Evolutionary conservation across 2,797 vertebrate genomes (phyloP), one percentile per base, ranked within the genome.

Genomic region (Scleropages formosus): DNA sequence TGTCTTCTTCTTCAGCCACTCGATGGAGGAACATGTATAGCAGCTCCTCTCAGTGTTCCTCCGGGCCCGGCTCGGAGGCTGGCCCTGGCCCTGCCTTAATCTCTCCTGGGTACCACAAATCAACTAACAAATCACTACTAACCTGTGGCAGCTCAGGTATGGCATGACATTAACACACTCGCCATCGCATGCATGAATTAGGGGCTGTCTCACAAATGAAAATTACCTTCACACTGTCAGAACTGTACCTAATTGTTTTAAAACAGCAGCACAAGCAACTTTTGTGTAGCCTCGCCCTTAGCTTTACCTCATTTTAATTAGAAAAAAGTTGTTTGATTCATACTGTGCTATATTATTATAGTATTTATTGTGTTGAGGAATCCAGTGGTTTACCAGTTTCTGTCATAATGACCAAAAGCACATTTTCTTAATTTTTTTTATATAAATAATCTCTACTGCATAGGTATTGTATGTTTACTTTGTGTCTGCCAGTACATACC

Each of bases 61-160:
- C 87, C 85, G 90, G 88, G 75, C 79, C 88, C 85, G 89, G 84
- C 75, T 83, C 89, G 78, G 95, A 96, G 79, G 81, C 91, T 84
- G 88, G 91, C 89, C 91, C 91, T 85, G 90, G 92, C 89, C 92
- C 93, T 80, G 92, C 94, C 86, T 88, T 93, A 90, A 93, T 93
- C 86, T 95, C 94, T 88, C 94, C 96, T 80, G 95, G 95, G 94
- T 95, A 95, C 92, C 93, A 95, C 93, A 97, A 96, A 96, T 95
- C 95, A 85, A 96, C 95, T 98, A 96, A 96, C 94, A 97, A 96
- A 96, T 89, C 94, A 88, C 92, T 98, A 97, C 94, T 97, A 97
- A 96, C 95, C 88, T 95, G 95, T 95, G 95, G 94, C 94, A 94
- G 87, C 91, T 95, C 95, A 98, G 95, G 95, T 97, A 98, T 82